Evolutionary conservation across 2,888 invertebrate genomes (phyloP).

Genomic region (Acronicta psi): DNA sequence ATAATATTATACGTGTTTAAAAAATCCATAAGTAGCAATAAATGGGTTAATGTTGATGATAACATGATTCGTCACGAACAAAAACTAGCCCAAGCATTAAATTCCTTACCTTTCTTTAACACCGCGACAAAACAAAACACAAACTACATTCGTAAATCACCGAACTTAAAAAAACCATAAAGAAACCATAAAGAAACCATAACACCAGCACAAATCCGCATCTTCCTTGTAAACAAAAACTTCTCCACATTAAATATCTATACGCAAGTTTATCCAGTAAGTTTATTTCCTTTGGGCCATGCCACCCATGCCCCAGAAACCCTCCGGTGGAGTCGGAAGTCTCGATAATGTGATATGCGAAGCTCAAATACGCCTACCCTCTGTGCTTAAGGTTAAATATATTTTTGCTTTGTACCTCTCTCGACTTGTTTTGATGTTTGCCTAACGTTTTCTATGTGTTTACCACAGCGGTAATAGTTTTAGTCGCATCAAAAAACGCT

Average conservation of each 20-base stretch:
- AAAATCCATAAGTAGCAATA: no score
- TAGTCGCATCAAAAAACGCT: conserved; percentile 14
- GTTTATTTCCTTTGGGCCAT: conserved; percentile 47
- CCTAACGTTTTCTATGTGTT: conserved; percentile 41
- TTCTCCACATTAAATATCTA: conserved; percentile 52
- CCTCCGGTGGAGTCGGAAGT: conserved; percentile 51
- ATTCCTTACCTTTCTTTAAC: conserved; percentile 16
- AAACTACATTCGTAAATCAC: conserved; percentile 30
- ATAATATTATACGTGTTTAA: no score
- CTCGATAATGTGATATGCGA: conserved; percentile 69
- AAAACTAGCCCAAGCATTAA: neutral
- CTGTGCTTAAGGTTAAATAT: conserved; percentile 50
- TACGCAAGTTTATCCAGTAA: conserved; percentile 52
- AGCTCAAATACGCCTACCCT: conserved; percentile 55
- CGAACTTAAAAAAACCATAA: conserved; percentile 48
- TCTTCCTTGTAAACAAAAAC: conserved; percentile 55
- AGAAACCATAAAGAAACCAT: conserved; percentile 29
- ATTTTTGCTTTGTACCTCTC: conserved; percentile 45
- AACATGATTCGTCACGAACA: no score
- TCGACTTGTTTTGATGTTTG: conserved; percentile 50
- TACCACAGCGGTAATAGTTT: conserved; percentile 30
- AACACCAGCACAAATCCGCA: conserved; percentile 41
- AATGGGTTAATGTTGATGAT: no score
- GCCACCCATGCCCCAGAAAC: conserved; percentile 46
- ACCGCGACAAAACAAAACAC: conserved; percentile 35